Evolutionary conservation across 2,888 invertebrate genomes (phyloP), one percentile per base, ranked within the genome.

Genomic region (Drosophila lacicola): DNA sequence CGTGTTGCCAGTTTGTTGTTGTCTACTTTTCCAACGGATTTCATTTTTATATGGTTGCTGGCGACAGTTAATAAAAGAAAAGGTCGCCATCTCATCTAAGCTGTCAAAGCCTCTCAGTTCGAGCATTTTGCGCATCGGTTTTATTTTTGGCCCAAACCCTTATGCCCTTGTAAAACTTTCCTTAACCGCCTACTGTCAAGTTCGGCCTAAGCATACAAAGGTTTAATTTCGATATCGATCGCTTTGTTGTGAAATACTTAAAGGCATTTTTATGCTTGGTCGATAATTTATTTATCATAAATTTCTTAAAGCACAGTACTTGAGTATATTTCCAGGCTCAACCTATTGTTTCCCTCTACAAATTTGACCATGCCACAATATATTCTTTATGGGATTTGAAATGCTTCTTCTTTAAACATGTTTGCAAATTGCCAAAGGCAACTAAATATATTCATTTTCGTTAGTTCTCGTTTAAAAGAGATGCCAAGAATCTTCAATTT

Each of bases 41-140:
- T 62, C 25, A 55, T 33, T 78, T 73, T 58, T 51, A 55, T 69
- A 56, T 67, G 45, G 25, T 33, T 49, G 55, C 36, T 21, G 47
- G 33, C 64, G 29, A 42, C 60, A 51, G 66, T 63, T 66, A 64
- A 77, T 66, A 73, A 54, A 66, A 42, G 54, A 61, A 77, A 78
- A 61, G 70, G 56, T 70, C 58, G 49, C 55, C 65, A 54, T 66
- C 33, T 60, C 56, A 34, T 46, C 64, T 64, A 66, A 72, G 72
- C 78, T 75, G 63, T 58, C 68, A 68, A 75, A 68, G 62, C 62
- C 66, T 55, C 11, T 57, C 73, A 53, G 39, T 44, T 51, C 50
- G 44, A 34, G 36, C 4, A 14, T 8, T 39, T 49, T 47, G 21
- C 19, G 13, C 33, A 37, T 44, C 21, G 34, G 33, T 34, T 68